Evolutionary conservation across 2,888 invertebrate genomes (phyloP).

Genomic region (Synanthedon formicaeformis): DNA sequence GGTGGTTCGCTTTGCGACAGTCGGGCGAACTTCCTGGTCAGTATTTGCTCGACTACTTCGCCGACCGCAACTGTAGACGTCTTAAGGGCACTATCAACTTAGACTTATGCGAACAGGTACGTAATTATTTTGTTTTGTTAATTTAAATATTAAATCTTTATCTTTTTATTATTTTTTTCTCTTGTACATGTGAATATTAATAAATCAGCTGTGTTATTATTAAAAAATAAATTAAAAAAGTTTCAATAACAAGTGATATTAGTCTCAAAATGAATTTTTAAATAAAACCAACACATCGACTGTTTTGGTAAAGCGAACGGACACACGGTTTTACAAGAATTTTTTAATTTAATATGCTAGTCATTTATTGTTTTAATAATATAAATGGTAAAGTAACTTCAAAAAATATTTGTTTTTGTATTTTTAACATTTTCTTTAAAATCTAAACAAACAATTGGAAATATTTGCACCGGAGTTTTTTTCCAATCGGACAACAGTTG

Average conservation of each 20-base stretch:
- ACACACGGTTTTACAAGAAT: too few species aligned
- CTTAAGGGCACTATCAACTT: slow-evolving; percentile 92
- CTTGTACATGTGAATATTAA: not conserved
- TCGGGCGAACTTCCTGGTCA: slow-evolving; percentile 93
- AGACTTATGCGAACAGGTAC: slow-evolving; percentile 95
- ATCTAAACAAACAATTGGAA: too few species aligned
- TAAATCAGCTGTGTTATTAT: not conserved
- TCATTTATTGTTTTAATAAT: too few species aligned
- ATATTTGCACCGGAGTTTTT: too few species aligned
- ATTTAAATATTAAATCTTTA: not conserved
- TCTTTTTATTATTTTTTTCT: not conserved
- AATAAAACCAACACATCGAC: too few species aligned
- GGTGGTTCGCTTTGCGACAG: slow-evolving; percentile 94
- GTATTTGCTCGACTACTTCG: slow-evolving; percentile 93
- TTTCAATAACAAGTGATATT: not conserved
- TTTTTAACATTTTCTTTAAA: too few species aligned
- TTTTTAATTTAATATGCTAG: too few species aligned
- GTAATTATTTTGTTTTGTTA: slow-evolving; percentile 5
- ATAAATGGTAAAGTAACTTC: too few species aligned
- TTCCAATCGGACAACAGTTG: too few species aligned
- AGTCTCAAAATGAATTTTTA: too few species aligned
- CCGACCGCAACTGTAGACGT: slow-evolving; percentile 86
- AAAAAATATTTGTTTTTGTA: too few species aligned
- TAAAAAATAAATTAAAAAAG: not conserved
- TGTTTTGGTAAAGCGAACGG: too few species aligned